Conservation (phyloP, 1,140 invertebrate species). For the Bombus huntii region DNA sequence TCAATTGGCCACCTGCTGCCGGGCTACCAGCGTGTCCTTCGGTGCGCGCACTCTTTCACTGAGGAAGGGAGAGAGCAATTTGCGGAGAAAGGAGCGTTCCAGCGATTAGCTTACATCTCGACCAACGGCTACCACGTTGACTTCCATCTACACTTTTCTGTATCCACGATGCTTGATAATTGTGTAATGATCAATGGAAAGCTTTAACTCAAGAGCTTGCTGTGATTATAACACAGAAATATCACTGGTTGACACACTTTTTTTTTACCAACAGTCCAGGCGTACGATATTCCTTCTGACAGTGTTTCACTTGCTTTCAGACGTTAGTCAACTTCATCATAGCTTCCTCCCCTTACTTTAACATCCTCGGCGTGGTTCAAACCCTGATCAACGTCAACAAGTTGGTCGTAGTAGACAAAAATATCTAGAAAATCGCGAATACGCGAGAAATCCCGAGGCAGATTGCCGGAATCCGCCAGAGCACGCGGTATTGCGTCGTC, state of each 20-base stretch:
- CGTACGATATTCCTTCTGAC: not conserved
- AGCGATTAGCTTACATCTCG: conserved; percentile 6
- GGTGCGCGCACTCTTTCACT: not conserved
- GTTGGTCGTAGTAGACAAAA: too few relatives aligned
- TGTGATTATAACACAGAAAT: not conserved
- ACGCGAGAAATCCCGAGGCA: conserved; percentile 43
- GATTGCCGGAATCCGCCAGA: not conserved
- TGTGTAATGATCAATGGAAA: too few relatives aligned
- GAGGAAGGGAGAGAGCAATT: not conserved
- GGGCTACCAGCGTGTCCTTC: conserved; percentile 12
- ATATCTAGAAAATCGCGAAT: not conserved
- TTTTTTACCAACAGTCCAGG: not conserved
- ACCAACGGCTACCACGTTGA: not conserved
- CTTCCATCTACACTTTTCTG: not conserved
- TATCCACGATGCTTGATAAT: not conserved
- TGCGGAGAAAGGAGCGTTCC: not conserved
- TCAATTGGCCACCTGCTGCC: conserved; percentile 64
- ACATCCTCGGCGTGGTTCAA: not conserved
- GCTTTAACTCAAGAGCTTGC: not conserved
- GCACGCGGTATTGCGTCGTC: conserved; percentile 20
- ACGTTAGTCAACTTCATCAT: too few relatives aligned
- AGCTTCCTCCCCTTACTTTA: not conserved
- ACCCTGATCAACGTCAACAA: not conserved
- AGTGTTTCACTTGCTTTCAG: not conserved
- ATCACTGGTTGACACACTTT: conserved; percentile 19